phyloP scores from a whole-genome alignment of 2,797 vertebrate species.

The Champsocephalus gunnari region DNA sequence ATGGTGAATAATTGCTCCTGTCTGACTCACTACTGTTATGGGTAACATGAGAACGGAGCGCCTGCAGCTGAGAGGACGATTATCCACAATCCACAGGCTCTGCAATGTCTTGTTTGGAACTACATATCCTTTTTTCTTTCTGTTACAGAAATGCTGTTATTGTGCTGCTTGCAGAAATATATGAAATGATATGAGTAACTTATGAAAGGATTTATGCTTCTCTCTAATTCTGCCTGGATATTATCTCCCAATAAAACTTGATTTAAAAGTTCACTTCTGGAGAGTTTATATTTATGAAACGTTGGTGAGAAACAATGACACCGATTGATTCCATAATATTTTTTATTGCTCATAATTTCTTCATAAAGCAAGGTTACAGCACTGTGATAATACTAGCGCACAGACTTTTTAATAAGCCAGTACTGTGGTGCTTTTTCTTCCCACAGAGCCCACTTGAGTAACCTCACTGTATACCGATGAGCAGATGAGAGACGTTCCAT shows the following conservation, averaged over 20 bases:
- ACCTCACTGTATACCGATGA: conserved; percentile 53
- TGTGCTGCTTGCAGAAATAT: conserved; percentile 16
- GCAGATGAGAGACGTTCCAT: conserved; percentile 26
- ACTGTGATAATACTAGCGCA: conserved; percentile 33
- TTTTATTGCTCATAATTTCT: conserved; percentile 52
- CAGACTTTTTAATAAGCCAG: conserved; percentile 58
- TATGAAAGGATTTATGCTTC: conserved; percentile 35
- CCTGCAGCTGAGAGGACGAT: conserved; percentile 50
- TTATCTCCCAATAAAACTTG: conserved; percentile 31
- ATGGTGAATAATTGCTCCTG: conserved; percentile 80
- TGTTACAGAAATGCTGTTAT: conserved; percentile 14
- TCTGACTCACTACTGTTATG: conserved; percentile 72
- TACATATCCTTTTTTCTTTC: conserved; percentile 7
- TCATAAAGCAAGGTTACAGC: conserved; percentile 43
- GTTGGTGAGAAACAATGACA: conserved; percentile 50
- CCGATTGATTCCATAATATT: conserved; percentile 39
- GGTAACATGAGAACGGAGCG: conserved; percentile 51
- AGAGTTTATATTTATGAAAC: conserved; percentile 46
- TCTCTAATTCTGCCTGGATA: conserved; percentile 20
- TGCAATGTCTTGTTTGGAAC: conserved; percentile 45
- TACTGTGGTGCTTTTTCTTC: conserved; percentile 15
- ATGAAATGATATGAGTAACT: conserved; percentile 48
- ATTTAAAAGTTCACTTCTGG: conserved; percentile 44
- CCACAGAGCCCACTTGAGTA: conserved; percentile 26
- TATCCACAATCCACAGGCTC: conserved; percentile 41